Conservation (phyloP, 2,113 vertebrate genomes). For the Chloroceryle aenea region DNA sequence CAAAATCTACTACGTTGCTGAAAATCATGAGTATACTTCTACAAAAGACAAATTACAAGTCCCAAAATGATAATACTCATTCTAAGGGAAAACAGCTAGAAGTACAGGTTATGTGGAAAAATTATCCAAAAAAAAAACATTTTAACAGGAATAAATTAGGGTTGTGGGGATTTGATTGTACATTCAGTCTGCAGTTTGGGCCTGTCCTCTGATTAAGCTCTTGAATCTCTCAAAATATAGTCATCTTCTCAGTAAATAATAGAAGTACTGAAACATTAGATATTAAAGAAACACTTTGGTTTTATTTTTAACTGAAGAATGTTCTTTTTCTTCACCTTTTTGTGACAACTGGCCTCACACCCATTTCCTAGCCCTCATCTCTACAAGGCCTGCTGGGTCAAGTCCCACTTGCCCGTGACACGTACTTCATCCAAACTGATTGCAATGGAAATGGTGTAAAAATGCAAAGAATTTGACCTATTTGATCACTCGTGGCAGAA, state of each 20-base stretch:
- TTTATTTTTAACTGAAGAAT: not conserved
- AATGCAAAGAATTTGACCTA: not conserved
- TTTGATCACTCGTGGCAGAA: not conserved
- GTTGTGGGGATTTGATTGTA: not conserved
- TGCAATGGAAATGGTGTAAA: not conserved
- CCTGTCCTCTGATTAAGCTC: not conserved
- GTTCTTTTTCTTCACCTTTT: not conserved
- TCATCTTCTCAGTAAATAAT: no score
- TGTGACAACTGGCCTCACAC: not conserved
- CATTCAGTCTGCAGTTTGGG: not conserved
- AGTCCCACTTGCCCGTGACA: not conserved
- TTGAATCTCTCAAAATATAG: not conserved
- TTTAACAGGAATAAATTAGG: not conserved
- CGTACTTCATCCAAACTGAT: not conserved
- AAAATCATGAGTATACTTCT: not conserved
- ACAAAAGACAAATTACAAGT: not conserved
- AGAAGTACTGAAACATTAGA: not conserved
- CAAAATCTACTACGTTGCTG: not conserved
- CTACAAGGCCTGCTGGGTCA: not conserved
- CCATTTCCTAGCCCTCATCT: not conserved
- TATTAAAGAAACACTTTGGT: not conserved
- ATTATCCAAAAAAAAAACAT: not conserved
- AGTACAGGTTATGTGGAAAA: not conserved
- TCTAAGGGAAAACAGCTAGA: not conserved
- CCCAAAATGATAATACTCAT: not conserved